These are phyloP conservation scores for Climacteris rufus DNA, from an alignment of 2,113 vertebrate species.

Conservation along the genomic window DNA sequence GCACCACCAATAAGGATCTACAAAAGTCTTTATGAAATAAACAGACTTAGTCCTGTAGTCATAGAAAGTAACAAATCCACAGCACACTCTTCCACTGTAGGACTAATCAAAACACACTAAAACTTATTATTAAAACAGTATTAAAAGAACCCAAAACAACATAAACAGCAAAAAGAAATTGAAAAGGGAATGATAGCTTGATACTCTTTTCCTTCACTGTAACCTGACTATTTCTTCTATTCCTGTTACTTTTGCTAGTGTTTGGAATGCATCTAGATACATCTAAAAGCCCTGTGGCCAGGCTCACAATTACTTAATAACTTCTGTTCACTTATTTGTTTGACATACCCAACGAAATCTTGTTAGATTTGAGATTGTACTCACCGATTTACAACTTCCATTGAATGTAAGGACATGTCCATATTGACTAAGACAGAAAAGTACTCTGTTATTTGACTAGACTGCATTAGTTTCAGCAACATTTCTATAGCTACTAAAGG, in stretches of 20 bases:
- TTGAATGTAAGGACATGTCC: slow-evolving; percentile 99
- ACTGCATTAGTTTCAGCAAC: slow-evolving; percentile 98
- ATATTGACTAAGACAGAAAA: slow-evolving; percentile 98
- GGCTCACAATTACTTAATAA: neutral
- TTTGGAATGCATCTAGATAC: neutral
- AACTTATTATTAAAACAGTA: neutral
- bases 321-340: neutral
- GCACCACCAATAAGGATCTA: neutral
- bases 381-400: slow-evolving; percentile 99
- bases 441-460: slow-evolving; percentile 98
- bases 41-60: neutral
- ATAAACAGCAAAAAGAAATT: neutral
- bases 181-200: neutral
- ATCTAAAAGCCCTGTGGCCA: neutral
- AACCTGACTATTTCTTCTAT: neutral
- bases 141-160: neutral
- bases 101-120: neutral
- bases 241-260: neutral
- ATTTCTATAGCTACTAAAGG: slow-evolving; percentile 98
- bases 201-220: neutral
- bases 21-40: neutral
- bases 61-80: neutral
- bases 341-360: neutral
- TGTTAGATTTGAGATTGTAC: neutral
- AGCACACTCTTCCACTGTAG: neutral